Conservation (phyloP, 2,888 invertebrate species). For the Drosophila paucipuncta region DNA sequence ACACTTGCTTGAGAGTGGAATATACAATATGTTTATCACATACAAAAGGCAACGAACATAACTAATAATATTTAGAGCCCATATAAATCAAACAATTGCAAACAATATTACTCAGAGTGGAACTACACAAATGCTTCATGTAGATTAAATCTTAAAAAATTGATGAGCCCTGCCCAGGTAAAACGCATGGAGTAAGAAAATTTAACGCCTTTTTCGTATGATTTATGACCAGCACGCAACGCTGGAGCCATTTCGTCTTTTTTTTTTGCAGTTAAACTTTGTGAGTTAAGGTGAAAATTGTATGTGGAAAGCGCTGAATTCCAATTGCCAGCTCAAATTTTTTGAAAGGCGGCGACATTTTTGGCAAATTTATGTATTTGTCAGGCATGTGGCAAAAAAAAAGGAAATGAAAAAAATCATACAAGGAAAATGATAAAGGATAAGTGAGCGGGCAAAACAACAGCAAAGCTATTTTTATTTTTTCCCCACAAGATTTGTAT, state of each 20-base stretch:
- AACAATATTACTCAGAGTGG: conserved; percentile 7
- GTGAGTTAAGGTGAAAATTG: conserved; percentile 42
- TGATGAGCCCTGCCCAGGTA: conserved; percentile 45
- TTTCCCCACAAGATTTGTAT: conserved; percentile 62
- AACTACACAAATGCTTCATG: conserved; percentile 20
- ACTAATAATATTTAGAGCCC: not conserved
- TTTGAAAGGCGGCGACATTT: conserved; percentile 82
- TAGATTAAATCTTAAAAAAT: conserved; percentile 62
- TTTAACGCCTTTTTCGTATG: conserved; percentile 52
- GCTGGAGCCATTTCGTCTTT: conserved; percentile 10
- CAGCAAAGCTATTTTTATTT: conserved; percentile 65
- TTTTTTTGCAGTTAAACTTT: conserved; percentile 14
- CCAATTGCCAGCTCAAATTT: conserved; percentile 80
- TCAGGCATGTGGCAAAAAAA: conserved; percentile 59
- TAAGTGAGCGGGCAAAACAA: conserved; percentile 55
- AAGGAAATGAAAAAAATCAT: conserved; percentile 23
- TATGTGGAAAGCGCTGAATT: conserved; percentile 57
- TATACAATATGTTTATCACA: not conserved
- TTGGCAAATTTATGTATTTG: conserved; percentile 84
- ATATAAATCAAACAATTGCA: not conserved
- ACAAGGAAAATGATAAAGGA: conserved; percentile 19
- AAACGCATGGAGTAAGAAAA: conserved; percentile 34
- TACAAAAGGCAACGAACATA: not conserved
- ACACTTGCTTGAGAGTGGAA: not conserved
- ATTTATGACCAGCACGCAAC: conserved; percentile 61